Evolutionary conservation across 2,113 vertebrate species (phyloP).

Genomic region (Myanophis thanlyinensis): DNA sequence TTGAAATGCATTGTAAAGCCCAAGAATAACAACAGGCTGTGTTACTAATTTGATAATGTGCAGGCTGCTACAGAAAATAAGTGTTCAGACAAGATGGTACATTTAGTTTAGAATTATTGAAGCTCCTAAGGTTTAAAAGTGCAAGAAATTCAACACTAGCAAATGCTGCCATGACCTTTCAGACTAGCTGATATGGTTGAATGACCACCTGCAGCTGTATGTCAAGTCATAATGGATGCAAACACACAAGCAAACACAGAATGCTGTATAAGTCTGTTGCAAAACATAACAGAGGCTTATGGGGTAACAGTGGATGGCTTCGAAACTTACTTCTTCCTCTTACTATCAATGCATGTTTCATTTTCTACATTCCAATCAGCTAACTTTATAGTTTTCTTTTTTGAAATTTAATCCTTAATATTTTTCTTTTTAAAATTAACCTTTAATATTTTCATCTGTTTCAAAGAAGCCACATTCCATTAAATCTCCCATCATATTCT

Average conservation of each 20-base stretch:
- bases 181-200: conserved; percentile 58
- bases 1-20: conserved; percentile 1
- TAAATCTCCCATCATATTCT: not conserved
- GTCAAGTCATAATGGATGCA: conserved; percentile 51
- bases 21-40: not conserved
- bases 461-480: not conserved
- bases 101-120: conserved; percentile 59
- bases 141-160: conserved; percentile 68
- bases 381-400: not conserved
- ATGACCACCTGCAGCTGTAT: conserved; percentile 68
- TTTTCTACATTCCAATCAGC: not conserved
- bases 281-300: conserved; percentile 12
- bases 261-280: conserved; percentile 3
- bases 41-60: conserved; percentile 12
- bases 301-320: conserved; percentile 9
- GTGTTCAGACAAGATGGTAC: conserved; percentile 47
- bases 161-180: conserved; percentile 68
- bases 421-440: not conserved
- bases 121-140: conserved; percentile 54
- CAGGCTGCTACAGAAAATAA: conserved; percentile 25
- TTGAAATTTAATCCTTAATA: not conserved
- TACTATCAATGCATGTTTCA: not conserved
- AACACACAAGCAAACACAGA: conserved; percentile 19
- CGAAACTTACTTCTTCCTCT: not conserved
- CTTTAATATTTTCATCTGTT: not conserved